Base-by-base conservation (phyloP, 1,140 invertebrate species). In the Ceratosolen fusciceps region DNA sequence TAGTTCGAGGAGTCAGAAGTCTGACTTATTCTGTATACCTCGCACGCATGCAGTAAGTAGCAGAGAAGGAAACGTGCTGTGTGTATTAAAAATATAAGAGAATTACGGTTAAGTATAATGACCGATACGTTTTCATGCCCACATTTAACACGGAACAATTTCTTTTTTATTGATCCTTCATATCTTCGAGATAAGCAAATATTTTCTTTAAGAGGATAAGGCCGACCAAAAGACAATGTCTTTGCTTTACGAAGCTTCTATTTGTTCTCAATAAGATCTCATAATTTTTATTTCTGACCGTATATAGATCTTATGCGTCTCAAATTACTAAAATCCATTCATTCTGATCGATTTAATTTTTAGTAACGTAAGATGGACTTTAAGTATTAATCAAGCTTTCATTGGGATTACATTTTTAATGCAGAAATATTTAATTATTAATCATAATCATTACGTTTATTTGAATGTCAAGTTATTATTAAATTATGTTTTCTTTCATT, bases 91-190 rank as follows among this genome's bases (percentile, higher is more conserved):
- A 70, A 26, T 39, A 26, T 24, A n/a, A 70, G 9, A 70, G 19
- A 67, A 67, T 37, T 37, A 67, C 62, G 62, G 62, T 49, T 47
- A 34, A 49, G 39, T 49, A 43, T 49, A 70, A 49, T 10, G 68
- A 47, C 39, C 39, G 24, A 24, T 14, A 52, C 68, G 68, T 29
- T 67, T 39, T 67, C 65, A 24, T 67, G 39, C 65, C 5, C 19
- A 10, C 8, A 43, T 67, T 21, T 67, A 67, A 67, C 19, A 39
- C 43, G 4, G 31, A 70, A 14, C n/a, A 70, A 70, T 21, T 47
- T 71, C 0, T 72, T 9, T 21, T 58, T 73, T 29, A 52, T 39
- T 73, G 52, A 58, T 52, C 54, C 68, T 73, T 43, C 16, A 73
- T 49, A 31, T 21, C 1, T 19, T 34, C 9, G 71, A 29, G 34